Evolutionary conservation across 2,888 invertebrate species (phyloP), one percentile per base, ranked within the genome.

Genomic region (Apeira syringaria): DNA sequence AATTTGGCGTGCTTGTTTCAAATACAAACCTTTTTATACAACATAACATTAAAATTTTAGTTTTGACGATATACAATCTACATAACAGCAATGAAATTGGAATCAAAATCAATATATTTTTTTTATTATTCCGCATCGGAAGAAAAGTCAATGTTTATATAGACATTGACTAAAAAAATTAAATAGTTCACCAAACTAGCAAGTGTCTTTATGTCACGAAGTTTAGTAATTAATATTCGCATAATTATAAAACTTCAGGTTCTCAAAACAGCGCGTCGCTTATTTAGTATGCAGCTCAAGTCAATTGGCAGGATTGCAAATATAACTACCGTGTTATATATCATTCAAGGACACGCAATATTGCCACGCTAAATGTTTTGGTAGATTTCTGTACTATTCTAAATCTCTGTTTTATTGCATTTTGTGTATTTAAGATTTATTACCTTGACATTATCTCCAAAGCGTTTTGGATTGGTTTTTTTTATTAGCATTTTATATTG

Each of bases 251-350:
- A 9, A 24, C 24, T 24, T 24, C 50, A 42, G 45, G 24, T 25
- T 46, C 39, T 30, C 40, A 35, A 49, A 53, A 45, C 50, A 49
- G 25, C 50, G 47, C 48, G 52, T 50, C 41, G 49, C 24, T 15
- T 47, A 50, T 48, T 54, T 50, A 52, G 50, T 58, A 53, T 55
- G 53, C 58, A 54, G 58, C 50, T 60, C 55, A 53, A 56, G 62
- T 61, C 66, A 47, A 63, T 63, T 63, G 64, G 64, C 62, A 59
- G 65, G 64, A 57, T 64, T 65, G 62, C 62, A 35, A 50, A 56
- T 53, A 55, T 59, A n/a, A 56, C 47, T 51, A 27, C 30, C 29
- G n/a, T n/a, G n/a, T 29, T 61, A 33, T 48, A 50, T 37, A 36
- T 57, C 47, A 43, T 46, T 51, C 48, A 55, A 52, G 53, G 36